phyloP scores from a whole-genome alignment of 1,140 invertebrate species.

The Drosophila ercepeae region DNA sequence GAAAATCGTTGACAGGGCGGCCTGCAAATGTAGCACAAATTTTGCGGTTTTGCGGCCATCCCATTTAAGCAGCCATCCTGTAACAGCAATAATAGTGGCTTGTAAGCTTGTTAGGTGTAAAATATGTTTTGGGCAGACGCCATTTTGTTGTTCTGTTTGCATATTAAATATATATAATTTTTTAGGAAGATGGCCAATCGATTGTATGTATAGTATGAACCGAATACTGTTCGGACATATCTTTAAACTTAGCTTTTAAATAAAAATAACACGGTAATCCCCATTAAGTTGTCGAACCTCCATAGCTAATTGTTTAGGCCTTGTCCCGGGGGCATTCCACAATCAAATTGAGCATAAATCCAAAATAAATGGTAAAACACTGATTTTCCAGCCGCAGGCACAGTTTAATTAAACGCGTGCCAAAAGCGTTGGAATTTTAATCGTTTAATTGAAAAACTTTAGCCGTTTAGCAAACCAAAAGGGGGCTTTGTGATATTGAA shows the following conservation, averaged over 20 bases:
- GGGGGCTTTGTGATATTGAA: conserved; percentile 12
- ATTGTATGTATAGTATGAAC: too few species aligned
- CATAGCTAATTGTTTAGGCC: conserved; percentile 25
- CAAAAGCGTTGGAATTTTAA: conserved; percentile 60
- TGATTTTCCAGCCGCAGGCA: conserved; percentile 30
- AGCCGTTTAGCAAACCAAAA: conserved; percentile 32
- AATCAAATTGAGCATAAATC: conserved; percentile 79
- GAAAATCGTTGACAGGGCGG: conserved; percentile 35
- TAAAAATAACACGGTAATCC: conserved; percentile 33
- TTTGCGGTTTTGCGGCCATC: conserved; percentile 65
- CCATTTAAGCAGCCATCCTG: conserved; percentile 53
- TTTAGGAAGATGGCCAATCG: conserved; percentile 13
- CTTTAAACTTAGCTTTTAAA: not conserved
- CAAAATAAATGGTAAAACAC: conserved; percentile 52
- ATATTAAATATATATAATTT: conserved; percentile 54
- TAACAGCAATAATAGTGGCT: conserved; percentile 22
- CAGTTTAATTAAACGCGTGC: conserved; percentile 63
- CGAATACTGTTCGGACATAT: too few species aligned
- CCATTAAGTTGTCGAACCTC: conserved; percentile 13
- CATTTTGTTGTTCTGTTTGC: conserved; percentile 44
- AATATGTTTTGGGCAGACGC: conserved; percentile 47
- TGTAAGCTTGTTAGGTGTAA: conserved; percentile 65
- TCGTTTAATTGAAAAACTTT: conserved; percentile 75
- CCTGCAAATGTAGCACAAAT: conserved; percentile 70
- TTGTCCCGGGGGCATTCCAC: conserved; percentile 42